Evolutionary conservation across 2,888 invertebrate genomes (phyloP), one percentile per base, ranked within the genome.

Genomic region (Siphonodentalium dalli): DNA sequence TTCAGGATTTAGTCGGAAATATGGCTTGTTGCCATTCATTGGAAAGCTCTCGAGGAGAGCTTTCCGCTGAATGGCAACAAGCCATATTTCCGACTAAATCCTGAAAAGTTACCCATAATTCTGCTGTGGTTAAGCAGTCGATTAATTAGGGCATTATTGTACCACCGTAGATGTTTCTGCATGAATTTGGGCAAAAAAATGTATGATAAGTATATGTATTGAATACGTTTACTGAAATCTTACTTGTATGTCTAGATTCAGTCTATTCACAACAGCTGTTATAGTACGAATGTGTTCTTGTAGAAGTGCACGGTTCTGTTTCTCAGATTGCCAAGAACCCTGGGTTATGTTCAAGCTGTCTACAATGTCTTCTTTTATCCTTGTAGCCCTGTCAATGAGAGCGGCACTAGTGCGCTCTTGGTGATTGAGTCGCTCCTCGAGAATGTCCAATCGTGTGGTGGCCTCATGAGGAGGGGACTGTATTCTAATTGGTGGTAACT

Each of bases 251-350:
- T 81, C 80, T 51, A 63, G 66, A 60, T 74, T 76, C 13, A 81
- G 72, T 42, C 74, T 69, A 50, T 75, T 74, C 15, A 80, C 79
- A 3, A 79, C 77, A 23, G 77, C 77, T 21, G 79, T 80, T 49
- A 81, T 80, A n/a, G 76, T 77, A 4, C 75, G 67, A 26, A 81
- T 78, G 54, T 80, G 81, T 50, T 81, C 81, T 61, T 79, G 78
- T 18, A 81, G 66, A 64, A 79, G 67, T 38, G 58, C 63, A 15
- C 80, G 47, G 5, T 76, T 74, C 35, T 72, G 71, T 59, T 78
- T 76, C 60, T 79, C 80, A 41, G 80, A 78, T 57, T 79, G 75
- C 79, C 79, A 79, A 2, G 79, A 75, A 4, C 79, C 79, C 45
- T 78, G 78, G 11, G 74, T 78, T 53, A 73, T 72, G 49, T 77